Conservation (phyloP, 2,888 invertebrate species). For the Eilema depressum region DNA sequence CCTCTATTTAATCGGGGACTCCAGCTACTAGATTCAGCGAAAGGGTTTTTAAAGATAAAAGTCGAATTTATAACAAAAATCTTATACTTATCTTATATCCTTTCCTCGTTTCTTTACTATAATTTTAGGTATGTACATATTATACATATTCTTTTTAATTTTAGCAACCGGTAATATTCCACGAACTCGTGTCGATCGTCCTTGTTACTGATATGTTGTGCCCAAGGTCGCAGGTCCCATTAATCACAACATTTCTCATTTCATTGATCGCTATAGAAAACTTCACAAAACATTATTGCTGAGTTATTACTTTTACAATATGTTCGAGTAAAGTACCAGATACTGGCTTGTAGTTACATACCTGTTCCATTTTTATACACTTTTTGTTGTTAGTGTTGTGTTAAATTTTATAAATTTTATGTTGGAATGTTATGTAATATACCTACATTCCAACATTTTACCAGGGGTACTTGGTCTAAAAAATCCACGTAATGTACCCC, state of each 20-base stretch:
- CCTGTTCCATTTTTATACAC: neutral
- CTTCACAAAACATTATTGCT: conserved; percentile 24
- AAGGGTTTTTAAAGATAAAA: no score
- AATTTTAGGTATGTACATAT: neutral
- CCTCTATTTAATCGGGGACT: no score
- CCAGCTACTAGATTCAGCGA: no score
- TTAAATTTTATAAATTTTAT: no score
- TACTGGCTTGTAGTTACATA: neutral
- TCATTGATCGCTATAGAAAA: conserved; percentile 31
- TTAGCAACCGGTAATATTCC: conserved; percentile 9
- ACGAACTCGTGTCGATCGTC: conserved; percentile 1
- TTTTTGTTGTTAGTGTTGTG: neutral
- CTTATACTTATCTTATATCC: no score
- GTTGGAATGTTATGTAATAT: no score
- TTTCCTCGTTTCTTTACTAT: no score
- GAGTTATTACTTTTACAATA: conserved; percentile 23
- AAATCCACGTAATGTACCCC: no score
- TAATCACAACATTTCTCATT: conserved; percentile 39
- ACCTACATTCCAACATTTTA: no score
- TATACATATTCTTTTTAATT: neutral
- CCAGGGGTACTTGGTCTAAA: no score
- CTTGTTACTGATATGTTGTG: conserved; percentile 30
- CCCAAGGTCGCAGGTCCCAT: conserved; percentile 31
- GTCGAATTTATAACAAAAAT: no score
- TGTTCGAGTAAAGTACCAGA: neutral